A percentile compares a stretch with the other conserved stretches of the same genome.
phyloP scores from a whole-genome alignment of 2,888 invertebrate genomes.

The Trichopria drosophilae region DNA sequence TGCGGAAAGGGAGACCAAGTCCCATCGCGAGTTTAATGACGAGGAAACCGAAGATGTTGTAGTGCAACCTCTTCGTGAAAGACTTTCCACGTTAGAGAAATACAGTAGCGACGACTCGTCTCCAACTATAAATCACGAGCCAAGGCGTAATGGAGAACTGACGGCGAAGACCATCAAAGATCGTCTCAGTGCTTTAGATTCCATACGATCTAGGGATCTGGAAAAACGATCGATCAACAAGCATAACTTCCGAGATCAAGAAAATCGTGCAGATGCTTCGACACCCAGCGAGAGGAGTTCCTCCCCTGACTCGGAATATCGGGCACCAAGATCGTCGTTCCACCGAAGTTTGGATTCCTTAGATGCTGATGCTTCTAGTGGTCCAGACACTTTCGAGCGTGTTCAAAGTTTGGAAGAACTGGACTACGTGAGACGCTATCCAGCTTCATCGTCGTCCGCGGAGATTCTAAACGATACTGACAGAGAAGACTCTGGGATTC shows the following conservation, averaged over 20 bases:
- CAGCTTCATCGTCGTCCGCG: slow-evolving; percentile 63
- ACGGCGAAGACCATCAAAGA: slow-evolving; percentile 57
- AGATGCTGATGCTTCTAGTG: slow-evolving; percentile 63
- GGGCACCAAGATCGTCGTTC: slow-evolving; percentile 55
- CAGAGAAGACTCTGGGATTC: slow-evolving; percentile 78
- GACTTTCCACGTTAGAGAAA: slow-evolving; percentile 49
- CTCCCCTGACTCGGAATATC: slow-evolving; percentile 54
- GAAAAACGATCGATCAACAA: slow-evolving; percentile 42
- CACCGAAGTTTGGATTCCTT: slow-evolving; percentile 69
- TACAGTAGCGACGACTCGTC: slow-evolving; percentile 42
- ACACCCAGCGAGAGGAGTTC: slow-evolving; percentile 55
- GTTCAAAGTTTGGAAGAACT: slow-evolving; percentile 70
- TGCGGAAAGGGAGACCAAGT: slow-evolving; percentile 44
- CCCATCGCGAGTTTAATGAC: slow-evolving; percentile 37
- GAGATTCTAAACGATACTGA: slow-evolving; percentile 70
- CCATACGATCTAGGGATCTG: slow-evolving; percentile 61
- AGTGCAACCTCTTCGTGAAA: slow-evolving; percentile 47
- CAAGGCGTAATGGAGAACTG: slow-evolving; percentile 39
- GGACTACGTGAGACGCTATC: slow-evolving; percentile 60
- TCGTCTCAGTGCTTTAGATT: slow-evolving; percentile 61
- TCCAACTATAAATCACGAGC: slow-evolving; percentile 21
- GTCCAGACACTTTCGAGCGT: slow-evolving; percentile 64
- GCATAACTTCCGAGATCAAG: slow-evolving; percentile 42
- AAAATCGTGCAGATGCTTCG: slow-evolving; percentile 42
- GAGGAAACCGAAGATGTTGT: slow-evolving; percentile 45